Evolutionary conservation across 1,140 invertebrate genomes (phyloP).

Genomic region (Phthorimaea operculella): DNA sequence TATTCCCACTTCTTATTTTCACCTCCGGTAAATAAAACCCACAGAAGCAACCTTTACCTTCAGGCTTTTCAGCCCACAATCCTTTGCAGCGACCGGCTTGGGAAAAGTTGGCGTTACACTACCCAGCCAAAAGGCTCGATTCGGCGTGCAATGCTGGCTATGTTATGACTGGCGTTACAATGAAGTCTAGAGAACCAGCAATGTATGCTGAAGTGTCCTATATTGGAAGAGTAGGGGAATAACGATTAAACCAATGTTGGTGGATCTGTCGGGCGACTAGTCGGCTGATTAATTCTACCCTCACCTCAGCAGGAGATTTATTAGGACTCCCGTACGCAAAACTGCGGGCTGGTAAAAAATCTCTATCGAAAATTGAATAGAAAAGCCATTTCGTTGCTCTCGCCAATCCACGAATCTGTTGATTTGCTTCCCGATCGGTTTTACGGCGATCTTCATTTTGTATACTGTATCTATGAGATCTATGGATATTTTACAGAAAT

Average conservation of each 20-base stretch:
- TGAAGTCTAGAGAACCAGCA: too few relatives aligned
- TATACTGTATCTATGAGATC: constrained; percentile 27
- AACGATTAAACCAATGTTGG: constrained; percentile 18
- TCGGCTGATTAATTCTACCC: constrained; percentile 64
- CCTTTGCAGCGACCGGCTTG: not conserved
- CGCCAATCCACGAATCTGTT: constrained; percentile 47
- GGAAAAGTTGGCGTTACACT: too few relatives aligned
- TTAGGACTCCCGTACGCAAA: constrained; percentile 66
- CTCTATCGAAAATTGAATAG: constrained; percentile 68
- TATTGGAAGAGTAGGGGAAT: too few relatives aligned
- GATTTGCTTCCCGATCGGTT: constrained; percentile 45
- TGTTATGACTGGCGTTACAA: too few relatives aligned
- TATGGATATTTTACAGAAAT: too few relatives aligned
- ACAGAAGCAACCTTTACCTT: constrained; percentile 10
- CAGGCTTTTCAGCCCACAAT: constrained; percentile 1
- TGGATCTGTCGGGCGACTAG: constrained; percentile 46
- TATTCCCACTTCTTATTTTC: constrained; percentile 64
- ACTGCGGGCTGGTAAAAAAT: constrained; percentile 67
- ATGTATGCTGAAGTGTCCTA: not conserved
- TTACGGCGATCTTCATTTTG: constrained; percentile 57
- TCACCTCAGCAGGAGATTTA: constrained; percentile 65
- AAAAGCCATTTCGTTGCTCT: constrained; percentile 63
- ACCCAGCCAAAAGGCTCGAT: too few relatives aligned
- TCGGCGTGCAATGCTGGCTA: too few relatives aligned
- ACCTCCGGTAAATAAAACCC: constrained; percentile 57